Evolutionary conservation across 2,888 invertebrate species (phyloP), one percentile per base, ranked within the genome.

Genomic region (Aelia acuminata): DNA sequence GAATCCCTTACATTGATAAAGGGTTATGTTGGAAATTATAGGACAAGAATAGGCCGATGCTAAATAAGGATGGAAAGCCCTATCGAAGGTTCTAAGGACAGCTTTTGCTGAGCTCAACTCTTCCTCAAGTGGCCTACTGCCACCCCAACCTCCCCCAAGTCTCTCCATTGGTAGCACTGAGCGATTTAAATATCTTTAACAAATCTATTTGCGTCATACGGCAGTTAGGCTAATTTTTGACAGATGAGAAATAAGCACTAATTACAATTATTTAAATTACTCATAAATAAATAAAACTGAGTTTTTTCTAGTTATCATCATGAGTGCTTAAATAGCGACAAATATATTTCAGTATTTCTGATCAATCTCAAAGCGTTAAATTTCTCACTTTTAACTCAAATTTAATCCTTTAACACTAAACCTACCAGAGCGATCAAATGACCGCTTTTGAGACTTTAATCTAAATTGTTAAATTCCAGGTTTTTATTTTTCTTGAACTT

Each of bases 51-150:
- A 80, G 80, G 80, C 43, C 22, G 80, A 43, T 43, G 80, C 80
- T 80, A 80, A 80, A 80, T 80, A 80, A 80, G 80, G 80, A 80
- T 43, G 43, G 43, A 39, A 80, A 80, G 80, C 80, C 39, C 80
- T 80, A 80, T 80, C 80, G 80, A 80, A 43, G 80, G 10, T 80
- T 39, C n/a, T 39, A 80, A 80, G 80, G 43, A 43, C 80, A 80
- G 80, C 80, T 80, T 80, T 80, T 80, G 80, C 80, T 80, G 80
- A 80, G 80, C 80, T 80, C 80, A 80, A 80, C 80, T 43, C 43
- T 43, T 80, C 39, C 31, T 80, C 22, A 80, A 80, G 80, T 80
- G 80, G 39, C 80, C 80, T 35, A 43, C 80, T 31, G 31, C 63
- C 63, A 31, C 63, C 13, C 15, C 31, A 31, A 31, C 31, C 63